Conservation (phyloP, 2,797 vertebrate species). For the Xiphorhynchus erythropygius region DNA sequence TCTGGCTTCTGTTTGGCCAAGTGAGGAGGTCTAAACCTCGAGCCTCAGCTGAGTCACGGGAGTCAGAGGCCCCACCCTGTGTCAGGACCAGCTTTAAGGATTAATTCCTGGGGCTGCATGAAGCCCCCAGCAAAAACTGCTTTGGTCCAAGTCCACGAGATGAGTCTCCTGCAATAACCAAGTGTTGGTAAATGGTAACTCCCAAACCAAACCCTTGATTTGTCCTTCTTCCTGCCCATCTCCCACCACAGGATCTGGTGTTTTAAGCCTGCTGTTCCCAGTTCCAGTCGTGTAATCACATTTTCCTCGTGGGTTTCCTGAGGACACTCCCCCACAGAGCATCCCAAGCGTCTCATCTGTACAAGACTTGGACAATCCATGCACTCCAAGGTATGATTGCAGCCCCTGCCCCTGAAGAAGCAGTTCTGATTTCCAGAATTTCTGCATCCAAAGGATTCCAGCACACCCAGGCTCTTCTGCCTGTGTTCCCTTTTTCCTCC, state of each 20-base stretch:
- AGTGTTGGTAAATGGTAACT: neutral
- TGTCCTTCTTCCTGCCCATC: neutral
- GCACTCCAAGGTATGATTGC: accelerated
- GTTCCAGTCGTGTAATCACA: neutral
- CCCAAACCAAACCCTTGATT: neutral
- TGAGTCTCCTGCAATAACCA: neutral
- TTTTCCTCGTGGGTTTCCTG: neutral
- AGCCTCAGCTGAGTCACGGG: neutral
- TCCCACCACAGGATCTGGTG: accelerated
- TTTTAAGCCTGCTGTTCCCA: neutral
- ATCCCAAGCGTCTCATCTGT: neutral
- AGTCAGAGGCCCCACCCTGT: neutral
- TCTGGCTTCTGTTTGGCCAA: neutral
- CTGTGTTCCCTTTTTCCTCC: neutral
- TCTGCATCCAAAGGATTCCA: neutral
- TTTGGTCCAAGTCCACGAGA: neutral
- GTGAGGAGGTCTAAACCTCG: accelerated
- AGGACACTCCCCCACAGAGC: accelerated
- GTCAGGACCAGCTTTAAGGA: neutral
- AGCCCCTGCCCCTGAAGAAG: accelerated
- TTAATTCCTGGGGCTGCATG: neutral
- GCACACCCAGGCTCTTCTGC: neutral
- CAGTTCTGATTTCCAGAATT: neutral
- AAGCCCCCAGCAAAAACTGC: neutral
- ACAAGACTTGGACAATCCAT: neutral